Conservation (phyloP, 2,113 vertebrate species). For the Heptranchias perlo region DNA sequence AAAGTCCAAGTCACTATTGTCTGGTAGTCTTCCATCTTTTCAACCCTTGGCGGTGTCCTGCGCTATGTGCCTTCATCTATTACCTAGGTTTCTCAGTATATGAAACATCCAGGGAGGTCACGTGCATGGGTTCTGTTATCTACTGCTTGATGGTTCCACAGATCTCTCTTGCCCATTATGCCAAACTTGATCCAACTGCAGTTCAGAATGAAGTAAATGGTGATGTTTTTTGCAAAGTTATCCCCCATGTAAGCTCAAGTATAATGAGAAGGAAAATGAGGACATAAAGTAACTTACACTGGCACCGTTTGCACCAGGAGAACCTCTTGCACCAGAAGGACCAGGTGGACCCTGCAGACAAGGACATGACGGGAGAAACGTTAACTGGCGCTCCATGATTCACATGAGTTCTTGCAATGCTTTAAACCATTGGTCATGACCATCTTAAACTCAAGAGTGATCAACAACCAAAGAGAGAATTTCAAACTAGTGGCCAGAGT, state of each 20-base stretch:
- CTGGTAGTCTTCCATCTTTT: neutral
- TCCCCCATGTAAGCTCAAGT: neutral
- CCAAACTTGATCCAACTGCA: neutral
- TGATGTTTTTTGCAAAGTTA: neutral
- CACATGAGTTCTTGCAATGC: too few relatives aligned
- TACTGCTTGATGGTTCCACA: neutral
- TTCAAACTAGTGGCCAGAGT: neutral
- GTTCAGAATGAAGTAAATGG: neutral
- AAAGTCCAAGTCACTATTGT: neutral
- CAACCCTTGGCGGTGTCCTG: neutral
- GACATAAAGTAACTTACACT: constrained; percentile 67
- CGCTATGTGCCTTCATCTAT: too few relatives aligned
- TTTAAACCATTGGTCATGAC: neutral
- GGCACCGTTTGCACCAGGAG: constrained; percentile 88
- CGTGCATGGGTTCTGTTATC: neutral
- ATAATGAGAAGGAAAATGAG: neutral
- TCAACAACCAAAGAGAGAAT: neutral
- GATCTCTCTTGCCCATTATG: neutral
- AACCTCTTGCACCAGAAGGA: constrained; percentile 94
- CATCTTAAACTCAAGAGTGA: neutral
- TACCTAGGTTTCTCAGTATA: too few relatives aligned
- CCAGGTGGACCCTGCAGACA: constrained; percentile 83
- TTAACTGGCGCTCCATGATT: neutral
- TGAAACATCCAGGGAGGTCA: neutral
- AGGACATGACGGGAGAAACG: constrained; percentile 4